phyloP scores from a whole-genome alignment of 2,113 vertebrate genomes.

The Pelobates fuscus region DNA sequence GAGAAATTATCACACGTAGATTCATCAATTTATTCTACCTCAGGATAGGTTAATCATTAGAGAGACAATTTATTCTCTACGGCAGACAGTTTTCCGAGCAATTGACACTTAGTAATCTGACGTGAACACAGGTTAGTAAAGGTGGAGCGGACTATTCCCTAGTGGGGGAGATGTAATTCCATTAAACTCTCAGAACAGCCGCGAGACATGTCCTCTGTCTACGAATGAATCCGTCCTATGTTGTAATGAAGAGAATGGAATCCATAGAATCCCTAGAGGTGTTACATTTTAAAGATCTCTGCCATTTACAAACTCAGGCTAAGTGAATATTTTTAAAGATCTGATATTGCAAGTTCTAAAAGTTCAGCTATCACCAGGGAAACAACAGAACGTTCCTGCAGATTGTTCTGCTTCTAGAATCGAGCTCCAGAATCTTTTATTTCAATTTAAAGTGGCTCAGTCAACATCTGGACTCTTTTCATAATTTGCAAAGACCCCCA shows the following conservation, averaged over 20 bases:
- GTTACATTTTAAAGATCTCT: not conserved
- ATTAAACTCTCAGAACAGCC: not conserved
- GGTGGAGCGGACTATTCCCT: slow-evolving; percentile 11
- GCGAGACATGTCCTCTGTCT: slow-evolving; percentile 25
- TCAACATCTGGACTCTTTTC: too few species aligned
- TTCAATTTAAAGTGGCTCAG: too few species aligned
- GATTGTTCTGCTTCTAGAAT: too few species aligned
- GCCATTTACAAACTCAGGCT: slow-evolving; percentile 23
- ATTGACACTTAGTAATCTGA: slow-evolving; percentile 18
- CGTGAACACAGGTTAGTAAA: slow-evolving; percentile 6
- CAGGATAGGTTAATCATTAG: not conserved
- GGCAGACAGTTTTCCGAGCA: not conserved
- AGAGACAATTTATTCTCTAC: not conserved
- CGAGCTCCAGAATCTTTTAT: too few species aligned
- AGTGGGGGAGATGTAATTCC: not conserved
- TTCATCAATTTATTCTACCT: not conserved
- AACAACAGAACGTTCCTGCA: too few species aligned
- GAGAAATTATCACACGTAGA: not conserved
- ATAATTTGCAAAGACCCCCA: too few species aligned
- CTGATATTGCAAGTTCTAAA: too few species aligned
- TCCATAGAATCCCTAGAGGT: not conserved
- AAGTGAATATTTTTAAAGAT: slow-evolving; percentile 38
- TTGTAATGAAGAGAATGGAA: not conserved
- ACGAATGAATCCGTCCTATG: slow-evolving; percentile 5
- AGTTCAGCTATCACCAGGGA: too few species aligned